phyloP scores from a whole-genome alignment of 1,140 invertebrate species.

The Microvelia longipes region DNA sequence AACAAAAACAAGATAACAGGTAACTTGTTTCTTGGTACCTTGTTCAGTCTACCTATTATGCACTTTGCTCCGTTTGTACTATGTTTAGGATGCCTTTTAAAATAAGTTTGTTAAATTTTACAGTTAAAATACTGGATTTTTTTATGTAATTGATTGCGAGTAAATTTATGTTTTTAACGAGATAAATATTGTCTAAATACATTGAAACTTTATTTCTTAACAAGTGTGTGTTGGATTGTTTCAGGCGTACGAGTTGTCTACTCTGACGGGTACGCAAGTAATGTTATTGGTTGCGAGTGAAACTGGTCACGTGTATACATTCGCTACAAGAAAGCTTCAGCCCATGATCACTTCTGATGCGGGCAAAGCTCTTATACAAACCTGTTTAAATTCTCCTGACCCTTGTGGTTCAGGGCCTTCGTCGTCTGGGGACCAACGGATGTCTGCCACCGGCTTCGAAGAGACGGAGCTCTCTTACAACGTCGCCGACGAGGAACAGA shows the following conservation, averaged over 20 bases:
- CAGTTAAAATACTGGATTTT: no score
- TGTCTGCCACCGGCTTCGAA: constrained; percentile 96
- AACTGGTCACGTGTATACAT: constrained; percentile 98
- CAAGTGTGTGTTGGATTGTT: constrained; percentile 17
- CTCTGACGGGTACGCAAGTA: constrained; percentile 96
- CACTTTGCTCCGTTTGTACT: no score
- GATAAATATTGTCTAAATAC: no score
- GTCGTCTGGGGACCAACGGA: constrained; percentile 67
- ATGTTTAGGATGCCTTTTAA: no score
- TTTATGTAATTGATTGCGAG: no score
- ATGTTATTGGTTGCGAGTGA: constrained; percentile 91
- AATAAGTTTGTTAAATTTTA: no score
- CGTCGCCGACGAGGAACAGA: constrained; percentile 83
- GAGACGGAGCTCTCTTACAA: constrained; percentile 96
- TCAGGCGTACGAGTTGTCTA: constrained; percentile 97
- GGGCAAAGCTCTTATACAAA: constrained; percentile 95
- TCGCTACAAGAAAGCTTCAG: constrained; percentile 95
- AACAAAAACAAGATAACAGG: no score
- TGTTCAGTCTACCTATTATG: no score
- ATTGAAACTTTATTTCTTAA: no score
- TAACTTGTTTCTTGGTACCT: no score
- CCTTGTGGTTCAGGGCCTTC: constrained; percentile 55
- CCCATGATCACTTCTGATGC: constrained; percentile 99
- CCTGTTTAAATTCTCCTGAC: constrained; percentile 95
- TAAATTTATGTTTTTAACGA: no score